Conservation (phyloP, 2,888 invertebrate genomes). For the Sarcophaga rosellei region DNA sequence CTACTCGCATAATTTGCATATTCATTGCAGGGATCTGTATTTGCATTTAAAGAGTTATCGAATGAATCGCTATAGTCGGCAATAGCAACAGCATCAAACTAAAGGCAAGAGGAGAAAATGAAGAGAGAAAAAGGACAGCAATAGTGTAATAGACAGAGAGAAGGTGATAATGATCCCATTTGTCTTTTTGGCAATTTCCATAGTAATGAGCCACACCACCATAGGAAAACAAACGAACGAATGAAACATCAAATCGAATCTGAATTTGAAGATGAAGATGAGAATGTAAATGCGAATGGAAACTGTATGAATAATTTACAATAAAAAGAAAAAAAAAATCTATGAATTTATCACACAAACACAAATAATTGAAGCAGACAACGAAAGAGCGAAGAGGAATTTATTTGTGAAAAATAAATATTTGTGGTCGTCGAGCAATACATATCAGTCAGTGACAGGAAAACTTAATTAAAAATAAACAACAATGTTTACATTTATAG, state of each 20-base stretch:
- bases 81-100: not conserved
- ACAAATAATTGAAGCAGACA: not conserved
- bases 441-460: not conserved
- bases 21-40: conserved; percentile 18
- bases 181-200: conserved; percentile 7
- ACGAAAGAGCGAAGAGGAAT: not conserved
- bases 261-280: not conserved
- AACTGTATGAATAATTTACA: not conserved
- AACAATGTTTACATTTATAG: too few species aligned
- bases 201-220: not conserved
- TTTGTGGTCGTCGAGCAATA: not conserved
- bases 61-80: conserved; percentile 30
- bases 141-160: not conserved
- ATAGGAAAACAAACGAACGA: not conserved
- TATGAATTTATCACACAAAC: not conserved
- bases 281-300: not conserved
- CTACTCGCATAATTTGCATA: conserved; percentile 43
- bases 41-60: conserved; percentile 45
- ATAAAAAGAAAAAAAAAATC: not conserved
- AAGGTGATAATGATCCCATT: not conserved
- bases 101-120: not conserved
- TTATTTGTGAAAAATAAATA: not conserved
- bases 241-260: not conserved
- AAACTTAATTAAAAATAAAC: too few species aligned
- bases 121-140: not conserved